A percentile compares a stretch with the other conserved stretches of the same genome.
These are phyloP conservation scores for Drosophila cognata DNA, from an alignment of 2,888 invertebrate genomes.

Conservation along the genomic window DNA sequence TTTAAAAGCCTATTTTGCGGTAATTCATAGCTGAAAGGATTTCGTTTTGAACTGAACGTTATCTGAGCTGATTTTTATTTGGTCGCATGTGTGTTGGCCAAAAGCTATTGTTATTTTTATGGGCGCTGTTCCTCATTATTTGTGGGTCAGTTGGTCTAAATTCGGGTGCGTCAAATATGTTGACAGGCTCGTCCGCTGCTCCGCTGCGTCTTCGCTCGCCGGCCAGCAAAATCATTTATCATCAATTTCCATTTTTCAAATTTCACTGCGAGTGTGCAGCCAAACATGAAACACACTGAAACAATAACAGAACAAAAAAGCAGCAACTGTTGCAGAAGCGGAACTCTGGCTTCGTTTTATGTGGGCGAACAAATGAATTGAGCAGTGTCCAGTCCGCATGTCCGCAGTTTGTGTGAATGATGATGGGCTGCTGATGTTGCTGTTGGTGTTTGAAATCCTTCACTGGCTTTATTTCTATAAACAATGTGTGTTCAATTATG, in stretches of 20 bases:
- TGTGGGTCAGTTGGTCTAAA: constrained; percentile 54
- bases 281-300: constrained; percentile 10
- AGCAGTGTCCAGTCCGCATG: constrained; percentile 63
- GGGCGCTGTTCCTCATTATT: constrained; percentile 35
- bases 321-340: constrained; percentile 47
- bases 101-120: constrained; percentile 19
- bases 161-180: constrained; percentile 71
- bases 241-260: constrained; percentile 83
- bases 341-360: constrained; percentile 55
- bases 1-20: neutral
- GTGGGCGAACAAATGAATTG: constrained; percentile 68
- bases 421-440: constrained; percentile 46
- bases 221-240: constrained; percentile 80
- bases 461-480: constrained; percentile 65
- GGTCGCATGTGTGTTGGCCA: constrained; percentile 42
- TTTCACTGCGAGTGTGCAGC: constrained; percentile 63
- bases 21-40: constrained; percentile 22
- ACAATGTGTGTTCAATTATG: constrained; percentile 38
- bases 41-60: constrained; percentile 26
- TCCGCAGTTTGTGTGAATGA: constrained; percentile 65
- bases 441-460: constrained; percentile 36
- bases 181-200: constrained; percentile 68
- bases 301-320: constrained; percentile 8
- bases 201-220: constrained; percentile 45
- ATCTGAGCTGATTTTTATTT: constrained; percentile 14